A percentile compares a stretch with the other conserved stretches of the same genome.
Evolutionary conservation across 1,140 invertebrate species (phyloP).

Genomic region (Phymorhynchus buccinoides): DNA sequence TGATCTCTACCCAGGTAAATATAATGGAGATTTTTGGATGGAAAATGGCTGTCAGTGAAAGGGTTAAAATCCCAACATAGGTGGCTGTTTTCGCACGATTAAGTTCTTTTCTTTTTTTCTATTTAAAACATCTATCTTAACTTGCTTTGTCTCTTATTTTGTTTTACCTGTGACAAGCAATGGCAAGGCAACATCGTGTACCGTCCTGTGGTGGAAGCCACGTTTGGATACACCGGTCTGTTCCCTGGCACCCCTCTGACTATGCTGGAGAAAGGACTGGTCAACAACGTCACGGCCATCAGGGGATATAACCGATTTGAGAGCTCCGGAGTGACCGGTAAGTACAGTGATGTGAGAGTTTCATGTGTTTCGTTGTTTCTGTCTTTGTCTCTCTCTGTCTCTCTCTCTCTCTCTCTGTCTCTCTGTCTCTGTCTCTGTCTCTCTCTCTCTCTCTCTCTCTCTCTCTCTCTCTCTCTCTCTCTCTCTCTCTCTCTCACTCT

Average conservation of each 20-base stretch:
- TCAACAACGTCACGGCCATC: slow-evolving; percentile 14
- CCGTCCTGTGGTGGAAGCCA: background rate
- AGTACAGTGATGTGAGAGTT: too few species aligned
- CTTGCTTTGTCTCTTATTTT: background rate
- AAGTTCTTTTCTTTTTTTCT: background rate
- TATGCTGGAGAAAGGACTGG: background rate
- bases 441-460: slow-evolving; percentile 44
- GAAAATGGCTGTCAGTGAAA: too few species aligned
- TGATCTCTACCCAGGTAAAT: too few species aligned
- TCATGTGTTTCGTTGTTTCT: too few species aligned
- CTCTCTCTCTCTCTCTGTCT: slow-evolving; percentile 12
- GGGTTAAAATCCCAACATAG: background rate
- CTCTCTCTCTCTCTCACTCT: slow-evolving; percentile 21
- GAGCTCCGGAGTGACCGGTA: background rate
- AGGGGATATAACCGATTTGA: slow-evolving; percentile 1
- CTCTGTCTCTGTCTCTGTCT: slow-evolving; percentile 45
- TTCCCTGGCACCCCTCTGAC: background rate
- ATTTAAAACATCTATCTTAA: background rate
- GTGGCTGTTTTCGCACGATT: background rate
- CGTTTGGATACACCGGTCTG: background rate
- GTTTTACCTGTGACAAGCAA: background rate
- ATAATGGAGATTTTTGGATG: too few species aligned
- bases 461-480: slow-evolving; percentile 45
- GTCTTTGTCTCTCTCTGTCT: too few species aligned
- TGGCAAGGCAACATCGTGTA: background rate